These are phyloP conservation scores for Sitobion miscanthi DNA, from an alignment of 1,140 invertebrate genomes.

Conservation along the genomic window DNA sequence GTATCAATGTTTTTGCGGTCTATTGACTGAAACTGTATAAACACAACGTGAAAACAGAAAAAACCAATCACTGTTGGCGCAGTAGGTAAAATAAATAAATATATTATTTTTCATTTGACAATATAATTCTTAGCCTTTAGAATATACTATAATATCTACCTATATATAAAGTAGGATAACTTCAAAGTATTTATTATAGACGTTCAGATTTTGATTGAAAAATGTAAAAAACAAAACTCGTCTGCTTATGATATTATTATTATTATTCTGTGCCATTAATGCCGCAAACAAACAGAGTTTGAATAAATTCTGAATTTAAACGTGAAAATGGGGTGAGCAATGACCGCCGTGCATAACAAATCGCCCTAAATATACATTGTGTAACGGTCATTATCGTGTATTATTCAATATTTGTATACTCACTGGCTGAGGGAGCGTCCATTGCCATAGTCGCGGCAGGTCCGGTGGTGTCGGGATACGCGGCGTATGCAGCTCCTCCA, in stretches of 20 bases:
- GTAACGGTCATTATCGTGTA: background rate
- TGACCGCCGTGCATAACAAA: too few relatives aligned
- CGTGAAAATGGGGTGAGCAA: background rate
- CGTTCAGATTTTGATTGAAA: too few relatives aligned
- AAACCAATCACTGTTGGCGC: background rate
- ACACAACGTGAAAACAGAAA: background rate
- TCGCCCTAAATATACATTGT: background rate
- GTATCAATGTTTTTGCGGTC: background rate
- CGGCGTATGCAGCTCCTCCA: background rate
- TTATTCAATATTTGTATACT: background rate
- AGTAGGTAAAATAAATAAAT: background rate
- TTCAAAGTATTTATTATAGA: too few relatives aligned
- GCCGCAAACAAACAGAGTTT: background rate
- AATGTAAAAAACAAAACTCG: too few relatives aligned
- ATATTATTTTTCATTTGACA: background rate
- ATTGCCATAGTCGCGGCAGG: background rate
- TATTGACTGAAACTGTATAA: background rate
- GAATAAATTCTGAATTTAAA: background rate
- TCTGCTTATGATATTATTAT: too few relatives aligned
- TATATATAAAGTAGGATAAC: background rate
- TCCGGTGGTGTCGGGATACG: constrained; percentile 4
- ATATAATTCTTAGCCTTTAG: background rate
- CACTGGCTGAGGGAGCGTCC: background rate
- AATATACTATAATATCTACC: background rate
- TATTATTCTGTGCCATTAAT: background rate